Evolutionary conservation across 2,113 vertebrate species (phyloP).

Genomic region (Apeltes quadracus): DNA sequence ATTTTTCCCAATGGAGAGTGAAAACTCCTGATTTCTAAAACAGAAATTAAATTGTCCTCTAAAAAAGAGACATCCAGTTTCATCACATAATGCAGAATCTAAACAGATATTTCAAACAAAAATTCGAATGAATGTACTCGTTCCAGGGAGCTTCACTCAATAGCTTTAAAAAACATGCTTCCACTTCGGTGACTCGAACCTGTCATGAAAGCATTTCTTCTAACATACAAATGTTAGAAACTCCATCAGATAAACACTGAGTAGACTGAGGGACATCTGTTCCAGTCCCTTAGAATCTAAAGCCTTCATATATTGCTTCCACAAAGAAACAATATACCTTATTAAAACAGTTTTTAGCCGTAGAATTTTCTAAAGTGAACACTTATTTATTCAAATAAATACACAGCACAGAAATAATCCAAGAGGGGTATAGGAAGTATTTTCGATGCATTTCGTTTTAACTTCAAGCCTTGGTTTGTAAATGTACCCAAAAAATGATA

Average conservation of each 20-base stretch:
- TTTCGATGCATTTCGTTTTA: neutral
- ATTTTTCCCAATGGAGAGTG: conserved; percentile 1
- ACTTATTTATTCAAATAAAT: neutral
- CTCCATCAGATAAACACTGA: neutral
- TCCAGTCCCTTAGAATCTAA: neutral
- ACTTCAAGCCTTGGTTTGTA: conserved; percentile 5
- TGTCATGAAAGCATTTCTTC: conserved; percentile 2
- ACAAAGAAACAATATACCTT: neutral
- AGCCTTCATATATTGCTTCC: neutral
- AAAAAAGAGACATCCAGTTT: neutral
- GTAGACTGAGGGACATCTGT: neutral
- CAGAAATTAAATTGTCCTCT: neutral
- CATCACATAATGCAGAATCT: neutral
- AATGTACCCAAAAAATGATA: conserved; percentile 15
- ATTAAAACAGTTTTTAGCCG: conserved; percentile 5
- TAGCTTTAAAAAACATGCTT: neutral
- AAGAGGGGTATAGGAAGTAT: neutral
- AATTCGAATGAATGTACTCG: neutral
- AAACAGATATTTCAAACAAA: neutral
- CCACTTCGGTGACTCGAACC: neutral
- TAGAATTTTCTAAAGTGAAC: conserved; percentile 14
- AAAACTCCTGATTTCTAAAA: neutral
- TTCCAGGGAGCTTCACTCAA: neutral
- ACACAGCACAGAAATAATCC: conserved; percentile 24
- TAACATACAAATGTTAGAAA: neutral